Evolutionary conservation across 2,888 invertebrate species (phyloP).

Genomic region (Kuschelorhynchus macadamiae): DNA sequence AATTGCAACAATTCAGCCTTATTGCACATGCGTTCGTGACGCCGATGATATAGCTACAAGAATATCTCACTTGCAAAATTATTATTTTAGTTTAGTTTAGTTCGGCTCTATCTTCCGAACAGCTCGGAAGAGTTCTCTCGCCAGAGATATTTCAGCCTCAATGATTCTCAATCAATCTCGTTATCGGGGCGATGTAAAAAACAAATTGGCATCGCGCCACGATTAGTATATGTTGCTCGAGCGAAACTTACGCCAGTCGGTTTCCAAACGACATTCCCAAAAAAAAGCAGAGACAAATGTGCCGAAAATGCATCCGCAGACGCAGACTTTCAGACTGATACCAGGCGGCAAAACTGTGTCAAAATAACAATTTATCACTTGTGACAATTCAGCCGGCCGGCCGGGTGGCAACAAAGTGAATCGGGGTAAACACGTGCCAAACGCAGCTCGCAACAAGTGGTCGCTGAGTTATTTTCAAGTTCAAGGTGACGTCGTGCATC

Average conservation of each 20-base stretch:
- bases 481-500: too few relatives aligned
- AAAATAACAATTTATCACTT: too few relatives aligned
- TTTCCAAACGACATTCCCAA: neutral
- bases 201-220: neutral
- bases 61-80: constrained; percentile 64
- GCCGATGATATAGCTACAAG: constrained; percentile 55
- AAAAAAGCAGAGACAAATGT: neutral
- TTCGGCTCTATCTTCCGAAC: constrained; percentile 36
- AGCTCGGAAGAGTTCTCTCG: constrained; percentile 23
- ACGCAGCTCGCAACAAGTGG: too few relatives aligned
- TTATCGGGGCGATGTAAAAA: neutral
- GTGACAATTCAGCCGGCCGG: too few relatives aligned
- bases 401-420: too few relatives aligned
- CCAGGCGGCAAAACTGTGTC: neutral
- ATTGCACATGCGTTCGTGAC: constrained; percentile 66
- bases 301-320: neutral
- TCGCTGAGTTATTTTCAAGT: too few relatives aligned
- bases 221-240: neutral
- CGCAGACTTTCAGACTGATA: neutral
- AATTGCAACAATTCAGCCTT: constrained; percentile 56
- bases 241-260: neutral
- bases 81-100: constrained; percentile 65
- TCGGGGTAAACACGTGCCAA: too few relatives aligned
- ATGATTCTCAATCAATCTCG: neutral
- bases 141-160: neutral